A percentile compares a stretch with the other conserved stretches of the same genome.
phyloP scores from a whole-genome alignment of 2,113 vertebrate genomes.

The Erythrocercus mccallii region DNA sequence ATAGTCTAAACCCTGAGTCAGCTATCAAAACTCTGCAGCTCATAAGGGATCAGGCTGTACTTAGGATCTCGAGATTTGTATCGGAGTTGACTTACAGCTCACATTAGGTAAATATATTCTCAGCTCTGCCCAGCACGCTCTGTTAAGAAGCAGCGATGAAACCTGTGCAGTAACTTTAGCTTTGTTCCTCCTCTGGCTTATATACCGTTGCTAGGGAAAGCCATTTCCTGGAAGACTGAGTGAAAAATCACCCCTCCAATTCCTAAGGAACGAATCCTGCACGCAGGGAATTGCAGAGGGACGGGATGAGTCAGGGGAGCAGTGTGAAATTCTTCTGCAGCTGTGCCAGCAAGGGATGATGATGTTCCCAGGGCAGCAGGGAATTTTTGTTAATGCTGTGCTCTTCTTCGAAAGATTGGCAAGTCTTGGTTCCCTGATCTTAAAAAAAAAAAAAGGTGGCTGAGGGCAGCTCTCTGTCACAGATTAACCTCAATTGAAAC shows the following conservation, averaged over 20 bases:
- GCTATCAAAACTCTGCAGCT: constrained; percentile 50
- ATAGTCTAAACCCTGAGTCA: constrained; percentile 59
- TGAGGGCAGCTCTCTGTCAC: background rate
- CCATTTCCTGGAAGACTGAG: background rate
- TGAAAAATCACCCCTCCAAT: background rate
- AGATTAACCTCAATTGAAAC: background rate
- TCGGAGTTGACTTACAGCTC: constrained; percentile 51
- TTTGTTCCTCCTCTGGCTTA: background rate
- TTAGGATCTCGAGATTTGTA: constrained; percentile 19
- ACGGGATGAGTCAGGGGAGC: background rate
- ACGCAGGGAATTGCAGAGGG: background rate
- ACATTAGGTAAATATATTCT: constrained; percentile 44
- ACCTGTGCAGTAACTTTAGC: background rate
- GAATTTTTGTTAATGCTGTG: background rate
- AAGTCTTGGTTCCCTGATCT: background rate
- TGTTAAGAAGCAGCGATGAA: background rate
- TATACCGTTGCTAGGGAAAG: constrained; percentile 18
- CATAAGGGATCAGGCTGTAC: constrained; percentile 15
- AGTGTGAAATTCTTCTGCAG: background rate
- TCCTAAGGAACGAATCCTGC: background rate
- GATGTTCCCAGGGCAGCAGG: background rate
- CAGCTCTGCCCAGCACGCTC: constrained; percentile 29
- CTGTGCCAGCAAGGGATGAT: background rate
- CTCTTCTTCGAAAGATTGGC: background rate
- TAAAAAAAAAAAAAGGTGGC: background rate